Conservation (phyloP, 2,797 vertebrate genomes). For the Macropodus opercularis region DNA sequence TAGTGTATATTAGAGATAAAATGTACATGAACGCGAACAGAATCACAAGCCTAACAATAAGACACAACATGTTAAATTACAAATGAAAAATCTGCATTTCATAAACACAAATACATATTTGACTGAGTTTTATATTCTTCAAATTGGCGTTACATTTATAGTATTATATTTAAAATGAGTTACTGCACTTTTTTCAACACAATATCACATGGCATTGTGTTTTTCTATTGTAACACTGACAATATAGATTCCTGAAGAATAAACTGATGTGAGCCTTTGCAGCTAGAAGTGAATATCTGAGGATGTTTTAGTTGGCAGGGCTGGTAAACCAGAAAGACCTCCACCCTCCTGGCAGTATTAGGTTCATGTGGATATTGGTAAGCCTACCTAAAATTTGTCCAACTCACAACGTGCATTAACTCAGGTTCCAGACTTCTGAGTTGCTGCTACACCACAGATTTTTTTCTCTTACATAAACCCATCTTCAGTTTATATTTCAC, state of each 20-base stretch:
- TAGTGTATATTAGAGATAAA: background rate
- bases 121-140: background rate
- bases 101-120: background rate
- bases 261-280: background rate
- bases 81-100: background rate
- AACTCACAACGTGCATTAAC: background rate
- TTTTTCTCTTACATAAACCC: background rate
- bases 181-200: background rate
- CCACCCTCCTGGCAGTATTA: background rate
- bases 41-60: background rate
- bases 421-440: background rate
- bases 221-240: background rate
- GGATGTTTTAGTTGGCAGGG: background rate
- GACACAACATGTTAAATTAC: too few relatives aligned
- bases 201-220: background rate
- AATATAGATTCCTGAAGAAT: background rate
- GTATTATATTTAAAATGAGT: background rate
- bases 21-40: background rate
- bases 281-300: background rate
- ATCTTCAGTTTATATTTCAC: constrained; percentile 22
- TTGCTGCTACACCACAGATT: background rate
- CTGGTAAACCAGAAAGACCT: background rate
- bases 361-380: background rate
- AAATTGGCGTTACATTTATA: background rate
- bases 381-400: background rate